Evolutionary conservation across 2,888 invertebrate species (phyloP).

Genomic region (Thereva nobilitata): DNA sequence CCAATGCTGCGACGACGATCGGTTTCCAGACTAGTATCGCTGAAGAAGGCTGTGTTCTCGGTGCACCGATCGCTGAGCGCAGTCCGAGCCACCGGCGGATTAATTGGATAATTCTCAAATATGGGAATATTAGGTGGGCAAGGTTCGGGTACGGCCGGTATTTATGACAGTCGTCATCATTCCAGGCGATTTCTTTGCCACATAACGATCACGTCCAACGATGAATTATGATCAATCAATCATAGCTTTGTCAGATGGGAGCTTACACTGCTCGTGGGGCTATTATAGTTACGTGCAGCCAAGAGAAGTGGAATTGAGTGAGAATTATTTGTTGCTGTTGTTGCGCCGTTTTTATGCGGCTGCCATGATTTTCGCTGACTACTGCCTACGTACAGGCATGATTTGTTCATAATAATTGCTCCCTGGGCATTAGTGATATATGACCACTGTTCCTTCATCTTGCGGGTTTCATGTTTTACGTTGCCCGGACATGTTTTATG

Average conservation of each 20-base stretch:
- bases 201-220: constrained; percentile 39
- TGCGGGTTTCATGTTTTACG: constrained; percentile 36
- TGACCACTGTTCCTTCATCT: constrained; percentile 36
- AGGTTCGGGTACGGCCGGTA: constrained; percentile 19
- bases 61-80: too few relatives aligned
- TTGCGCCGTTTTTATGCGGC: constrained; percentile 19
- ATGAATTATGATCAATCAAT: constrained; percentile 43
- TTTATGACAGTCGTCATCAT: constrained; percentile 35
- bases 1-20: neutral
- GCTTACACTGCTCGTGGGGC: constrained; percentile 1
- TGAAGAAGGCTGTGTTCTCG: neutral
- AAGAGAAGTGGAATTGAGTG: constrained; percentile 21
- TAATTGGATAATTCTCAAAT: constrained; percentile 39
- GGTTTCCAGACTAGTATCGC: neutral
- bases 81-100: constrained; percentile 21
- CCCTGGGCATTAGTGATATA: constrained; percentile 41
- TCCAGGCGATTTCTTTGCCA: constrained; percentile 30
- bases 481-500: constrained; percentile 34
- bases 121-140: constrained; percentile 32
- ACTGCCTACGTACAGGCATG: constrained; percentile 35
- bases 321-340: constrained; percentile 33
- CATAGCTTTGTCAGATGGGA: constrained; percentile 37
- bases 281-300: neutral
- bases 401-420: constrained; percentile 42
- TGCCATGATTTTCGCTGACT: constrained; percentile 35